These are phyloP conservation scores for Eulithis prunata DNA, from an alignment of 2,888 invertebrate species.

Conservation along the genomic window DNA sequence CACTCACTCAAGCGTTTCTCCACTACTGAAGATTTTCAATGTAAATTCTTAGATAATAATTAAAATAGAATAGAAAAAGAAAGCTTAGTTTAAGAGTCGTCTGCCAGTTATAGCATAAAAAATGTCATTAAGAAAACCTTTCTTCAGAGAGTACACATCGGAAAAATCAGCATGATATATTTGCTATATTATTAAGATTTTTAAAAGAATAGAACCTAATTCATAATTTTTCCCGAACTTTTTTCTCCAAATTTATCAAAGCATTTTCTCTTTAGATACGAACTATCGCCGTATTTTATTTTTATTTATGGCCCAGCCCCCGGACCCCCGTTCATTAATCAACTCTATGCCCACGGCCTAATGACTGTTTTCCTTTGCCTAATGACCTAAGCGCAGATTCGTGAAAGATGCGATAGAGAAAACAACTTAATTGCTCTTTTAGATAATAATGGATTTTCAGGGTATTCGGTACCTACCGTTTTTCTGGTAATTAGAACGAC, in stretches of 20 bases:
- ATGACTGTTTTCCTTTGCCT: conserved; percentile 49
- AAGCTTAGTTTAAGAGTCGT: too few species aligned
- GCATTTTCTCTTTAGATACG: conserved; percentile 18
- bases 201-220: too few species aligned
- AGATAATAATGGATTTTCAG: conserved; percentile 24
- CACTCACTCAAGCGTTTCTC: too few species aligned
- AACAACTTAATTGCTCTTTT: conserved; percentile 42
- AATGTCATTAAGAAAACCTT: too few species aligned
- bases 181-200: too few species aligned
- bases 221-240: conserved; percentile 14
- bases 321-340: conserved; percentile 43
- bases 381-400: conserved; percentile 48
- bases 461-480: conserved; percentile 5
- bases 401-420: conserved; percentile 41
- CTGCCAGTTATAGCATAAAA: too few species aligned
- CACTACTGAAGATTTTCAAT: too few species aligned
- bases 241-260: conserved; percentile 24
- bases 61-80: too few species aligned
- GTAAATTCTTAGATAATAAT: too few species aligned
- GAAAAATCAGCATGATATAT: too few species aligned
- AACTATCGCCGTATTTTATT: conserved; percentile 43
- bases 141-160: too few species aligned
- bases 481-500: neutral
- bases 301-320: conserved; percentile 41
- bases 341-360: conserved; percentile 46